Evolutionary conservation across 64 coral and sea anemone species (phyloP).

Genomic region (Porites australiensis): DNA sequence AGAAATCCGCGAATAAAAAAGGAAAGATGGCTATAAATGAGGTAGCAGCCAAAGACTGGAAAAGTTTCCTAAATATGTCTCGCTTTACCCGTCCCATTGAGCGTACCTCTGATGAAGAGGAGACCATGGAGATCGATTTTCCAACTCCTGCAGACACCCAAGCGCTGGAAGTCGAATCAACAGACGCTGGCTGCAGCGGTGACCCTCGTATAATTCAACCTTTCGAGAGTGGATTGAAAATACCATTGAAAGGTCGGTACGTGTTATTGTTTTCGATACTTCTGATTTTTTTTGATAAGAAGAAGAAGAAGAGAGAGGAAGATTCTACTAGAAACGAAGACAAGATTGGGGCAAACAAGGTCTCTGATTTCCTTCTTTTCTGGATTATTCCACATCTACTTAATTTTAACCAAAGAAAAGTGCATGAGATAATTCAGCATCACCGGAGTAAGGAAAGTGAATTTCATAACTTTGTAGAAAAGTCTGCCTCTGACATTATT

Average conservation of each 20-base stretch:
- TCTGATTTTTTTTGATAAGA: conserved; percentile 41
- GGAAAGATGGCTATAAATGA: background rate
- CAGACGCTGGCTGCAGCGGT: background rate
- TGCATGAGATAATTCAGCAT: background rate
- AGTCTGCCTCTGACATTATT: background rate
- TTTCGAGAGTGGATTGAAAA: background rate
- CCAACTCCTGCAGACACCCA: background rate
- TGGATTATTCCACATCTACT: conserved; percentile 22
- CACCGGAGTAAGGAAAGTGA: background rate
- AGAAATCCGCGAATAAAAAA: conserved; percentile 30
- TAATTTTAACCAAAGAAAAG: conserved; percentile 12
- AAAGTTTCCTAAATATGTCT: background rate
- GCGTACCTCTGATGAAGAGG: background rate
- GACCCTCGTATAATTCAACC: background rate
- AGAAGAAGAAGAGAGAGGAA: background rate
- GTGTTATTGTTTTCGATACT: conserved; percentile 42
- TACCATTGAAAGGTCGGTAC: conserved; percentile 26
- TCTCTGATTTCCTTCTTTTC: conserved; percentile 37
- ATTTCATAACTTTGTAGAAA: background rate
- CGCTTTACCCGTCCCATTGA: background rate
- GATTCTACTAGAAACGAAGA: background rate
- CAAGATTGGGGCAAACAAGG: conserved; percentile 38
- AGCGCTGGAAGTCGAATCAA: background rate
- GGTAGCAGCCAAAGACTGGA: conserved; percentile 8
- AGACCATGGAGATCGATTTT: background rate